Evolutionary conservation across 2,888 invertebrate genomes (phyloP), one percentile per base, ranked within the genome.

Genomic region (Dexiosoma caninum): DNA sequence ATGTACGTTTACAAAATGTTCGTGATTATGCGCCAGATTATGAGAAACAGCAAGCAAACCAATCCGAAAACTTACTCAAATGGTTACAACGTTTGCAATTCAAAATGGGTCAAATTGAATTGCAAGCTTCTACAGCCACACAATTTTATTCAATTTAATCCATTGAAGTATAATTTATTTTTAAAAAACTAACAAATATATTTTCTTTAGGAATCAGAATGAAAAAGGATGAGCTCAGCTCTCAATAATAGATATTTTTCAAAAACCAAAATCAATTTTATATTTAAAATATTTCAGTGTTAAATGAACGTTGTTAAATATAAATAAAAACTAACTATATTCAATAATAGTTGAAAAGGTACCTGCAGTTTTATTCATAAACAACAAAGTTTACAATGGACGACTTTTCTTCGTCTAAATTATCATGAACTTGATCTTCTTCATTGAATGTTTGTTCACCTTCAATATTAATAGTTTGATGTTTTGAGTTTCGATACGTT

Each of bases 31-130:
- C 94, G 27, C 91, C 91, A n/a, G 88, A 90, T 10, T 91, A 90
- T 40, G 88, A 88, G 64, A 88, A 90, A 71, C 87, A 89, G 71
- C 91, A 91, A 82, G 85, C 86, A 9, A 86, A 88, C 49, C 86
- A 87, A 16, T 88, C 89, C 78, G 92, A 93, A 1, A 91, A 93
- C 23, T 90, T 95, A 21, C 89, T 94, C 1, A 94, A 95, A 84
- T 97, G 98, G 95, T 92, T 99, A 71, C 97, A 97, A 90, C 92
- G 97, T 60, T 92, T 98, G 80, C 97, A 98, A 89, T 98, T 98
- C 89, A 99, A 98, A 92, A 98, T 99, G 95, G 98, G 98, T 5
- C 98, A 99, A 91, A 95, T 98, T 69, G 99, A 99, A 91, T 91
- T 97, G 83, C 97, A 97, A 90, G 96, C 96, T 1, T 96, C 96